Evolutionary conservation across 2,797 vertebrate species (phyloP).

Genomic region (Sebastes kiyomatsui): DNA sequence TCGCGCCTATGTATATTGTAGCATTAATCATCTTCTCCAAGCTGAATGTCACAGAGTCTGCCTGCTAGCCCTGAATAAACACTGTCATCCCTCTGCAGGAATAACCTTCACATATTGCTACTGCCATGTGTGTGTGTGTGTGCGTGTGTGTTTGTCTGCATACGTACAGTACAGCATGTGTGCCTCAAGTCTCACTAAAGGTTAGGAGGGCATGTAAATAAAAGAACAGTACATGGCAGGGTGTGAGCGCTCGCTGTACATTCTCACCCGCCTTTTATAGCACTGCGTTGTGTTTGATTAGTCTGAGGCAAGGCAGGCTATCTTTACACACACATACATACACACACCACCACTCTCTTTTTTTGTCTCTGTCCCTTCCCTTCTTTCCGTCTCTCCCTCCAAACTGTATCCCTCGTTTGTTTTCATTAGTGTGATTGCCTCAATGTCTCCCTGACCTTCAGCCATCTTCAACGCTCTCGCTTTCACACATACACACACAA

Average conservation of each 20-base stretch:
- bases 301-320: conserved; percentile 56
- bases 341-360: background rate
- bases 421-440: conserved; percentile 87
- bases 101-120: conserved; percentile 79
- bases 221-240: conserved; percentile 64
- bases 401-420: conserved; percentile 81
- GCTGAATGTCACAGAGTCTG: conserved; percentile 78
- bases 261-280: conserved; percentile 63
- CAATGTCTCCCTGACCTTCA: conserved; percentile 85
- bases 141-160: conserved; percentile 21
- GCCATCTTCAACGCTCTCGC: conserved; percentile 58
- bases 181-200: conserved; percentile 53
- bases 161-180: conserved; percentile 30
- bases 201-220: conserved; percentile 75
- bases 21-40: conserved; percentile 78
- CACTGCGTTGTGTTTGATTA: conserved; percentile 73
- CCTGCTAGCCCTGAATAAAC: conserved; percentile 79
- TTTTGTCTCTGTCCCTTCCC: conserved; percentile 39
- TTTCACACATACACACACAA: conserved; percentile 15
- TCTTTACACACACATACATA: conserved; percentile 13
- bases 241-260: conserved; percentile 57
- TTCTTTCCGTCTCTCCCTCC: conserved; percentile 47
- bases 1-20: conserved; percentile 70
- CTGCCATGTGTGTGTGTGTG: conserved; percentile 55
- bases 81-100: conserved; percentile 76